phyloP scores from a whole-genome alignment of 2,113 vertebrate species.

The Dipodomys merriami region DNA sequence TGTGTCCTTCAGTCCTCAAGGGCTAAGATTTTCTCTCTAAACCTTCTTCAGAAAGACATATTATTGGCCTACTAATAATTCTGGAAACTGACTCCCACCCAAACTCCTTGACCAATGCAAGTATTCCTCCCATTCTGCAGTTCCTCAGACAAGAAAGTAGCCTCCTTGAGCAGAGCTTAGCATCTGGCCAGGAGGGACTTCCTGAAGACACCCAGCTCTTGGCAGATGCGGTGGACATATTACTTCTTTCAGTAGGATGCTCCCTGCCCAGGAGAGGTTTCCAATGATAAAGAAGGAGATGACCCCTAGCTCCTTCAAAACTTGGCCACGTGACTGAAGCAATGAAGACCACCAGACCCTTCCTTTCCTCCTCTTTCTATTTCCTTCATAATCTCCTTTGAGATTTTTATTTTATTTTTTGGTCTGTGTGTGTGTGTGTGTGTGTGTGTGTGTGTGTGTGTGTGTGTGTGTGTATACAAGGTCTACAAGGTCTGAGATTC shows the following conservation, averaged over 20 bases:
- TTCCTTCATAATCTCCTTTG: neutral
- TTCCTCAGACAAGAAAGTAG: neutral
- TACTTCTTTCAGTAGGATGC: neutral
- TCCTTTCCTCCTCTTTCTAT: neutral
- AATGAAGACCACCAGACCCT: neutral
- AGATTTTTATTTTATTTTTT: no score
- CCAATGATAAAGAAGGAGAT: neutral
- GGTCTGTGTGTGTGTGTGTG: no score
- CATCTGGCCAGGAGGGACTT: neutral
- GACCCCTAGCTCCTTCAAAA: neutral
- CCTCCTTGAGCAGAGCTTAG: neutral
- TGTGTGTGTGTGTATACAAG: no score
- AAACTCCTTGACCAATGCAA: neutral
- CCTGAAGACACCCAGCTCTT: neutral
- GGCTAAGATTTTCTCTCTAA: neutral
- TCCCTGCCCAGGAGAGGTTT: neutral
- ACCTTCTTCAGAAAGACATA: neutral
- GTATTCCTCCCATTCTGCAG: neutral
- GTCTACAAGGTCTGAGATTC: no score
- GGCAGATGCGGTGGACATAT: neutral
- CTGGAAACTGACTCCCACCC: neutral
- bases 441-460: no score
- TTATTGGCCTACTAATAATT: neutral
- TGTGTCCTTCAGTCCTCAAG: neutral
- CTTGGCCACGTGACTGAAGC: neutral